Percentiles rank a stretch among this genome's conserved stretches.
phyloP scores from a whole-genome alignment of 2,888 invertebrate genomes.

The Perizoma flavofasciatum region DNA sequence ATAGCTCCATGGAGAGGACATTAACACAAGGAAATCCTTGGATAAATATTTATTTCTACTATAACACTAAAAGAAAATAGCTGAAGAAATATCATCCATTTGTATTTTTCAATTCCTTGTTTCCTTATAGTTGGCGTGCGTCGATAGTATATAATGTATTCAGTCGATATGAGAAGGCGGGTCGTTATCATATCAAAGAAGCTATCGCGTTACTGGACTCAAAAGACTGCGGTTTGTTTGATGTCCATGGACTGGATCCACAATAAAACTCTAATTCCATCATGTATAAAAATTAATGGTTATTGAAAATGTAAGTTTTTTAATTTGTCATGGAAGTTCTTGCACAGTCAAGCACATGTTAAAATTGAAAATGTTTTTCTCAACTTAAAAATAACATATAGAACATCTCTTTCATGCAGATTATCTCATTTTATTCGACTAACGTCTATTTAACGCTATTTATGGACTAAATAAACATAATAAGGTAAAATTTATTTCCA shows the following conservation, averaged over 20 bases:
- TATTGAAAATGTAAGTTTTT: constrained; percentile 5
- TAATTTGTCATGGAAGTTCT: not conserved
- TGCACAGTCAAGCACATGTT: too few relatives aligned
- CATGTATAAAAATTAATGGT: constrained; percentile 32
- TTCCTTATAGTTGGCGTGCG: constrained; percentile 46
- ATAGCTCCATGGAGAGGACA: constrained; percentile 8
- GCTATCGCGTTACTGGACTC: constrained; percentile 78
- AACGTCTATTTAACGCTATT: too few relatives aligned
- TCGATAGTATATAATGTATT: constrained; percentile 73
- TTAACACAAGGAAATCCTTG: constrained; percentile 14
- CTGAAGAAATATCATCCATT: constrained; percentile 33
- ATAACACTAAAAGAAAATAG: constrained; percentile 36
- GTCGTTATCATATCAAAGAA: constrained; percentile 82
- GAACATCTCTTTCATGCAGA: too few relatives aligned
- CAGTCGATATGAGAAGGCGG: constrained; percentile 67
- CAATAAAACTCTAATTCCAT: constrained; percentile 52
- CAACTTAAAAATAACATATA: too few relatives aligned
- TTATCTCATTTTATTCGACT: too few relatives aligned
- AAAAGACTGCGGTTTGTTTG: constrained; percentile 77
- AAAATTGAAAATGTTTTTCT: too few relatives aligned
- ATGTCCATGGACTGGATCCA: constrained; percentile 61
- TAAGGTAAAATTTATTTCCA: too few relatives aligned
- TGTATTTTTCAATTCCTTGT: constrained; percentile 60
- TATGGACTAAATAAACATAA: too few relatives aligned
- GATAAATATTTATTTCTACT: constrained; percentile 34